Evolutionary conservation across 2,888 invertebrate genomes (phyloP), one percentile per base, ranked within the genome.

Genomic region (Amiota mariae): DNA sequence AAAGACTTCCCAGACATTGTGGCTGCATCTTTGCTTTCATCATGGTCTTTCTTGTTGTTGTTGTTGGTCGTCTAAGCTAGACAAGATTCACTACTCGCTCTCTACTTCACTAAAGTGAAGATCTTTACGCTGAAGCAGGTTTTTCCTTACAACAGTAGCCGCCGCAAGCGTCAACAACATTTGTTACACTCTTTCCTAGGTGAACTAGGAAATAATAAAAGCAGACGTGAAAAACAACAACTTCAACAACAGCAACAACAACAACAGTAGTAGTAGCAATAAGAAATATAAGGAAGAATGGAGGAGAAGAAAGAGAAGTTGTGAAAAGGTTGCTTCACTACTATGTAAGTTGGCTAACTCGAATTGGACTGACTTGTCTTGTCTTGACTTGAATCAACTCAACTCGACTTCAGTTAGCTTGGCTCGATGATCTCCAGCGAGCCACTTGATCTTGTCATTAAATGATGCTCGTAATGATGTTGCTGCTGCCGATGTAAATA

Each of bases 371-470:
- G 54, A 54, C 54, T 54, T 13, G 8, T 15, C 54, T 54, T 13
- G 8, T 15, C 12, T 54, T 15, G 8, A 12, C 8, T 15, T n/a
- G 54, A n/a, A 9, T 54, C 11, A 0, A 54, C 10, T 54, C 54
- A 1, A 10, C 8, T 15, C 51, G 54, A n/a, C 54, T 54, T 54
- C n/a, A 54, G 13, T 54, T 15, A 15, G n/a, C 54, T 54, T 15
- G 54, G 12, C 54, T 54, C 54, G 67, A 68, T 81, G 86, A 82
- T 84, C 83, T 84, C 80, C 36, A 36, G 36, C 36, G 36, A 36
- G 36, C 36, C 78, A 85, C 84, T 84, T 85, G 86, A 87, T 86
- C 87, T 86, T 87, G 86, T 87, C 87, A 87, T 87, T 86, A 86
- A 86, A 84, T 80, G 84, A 79, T 80, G 85, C 78, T 78, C 78